These are phyloP conservation scores for Papilio demoleus DNA, from an alignment of 2,888 invertebrate genomes.

Conservation along the genomic window DNA sequence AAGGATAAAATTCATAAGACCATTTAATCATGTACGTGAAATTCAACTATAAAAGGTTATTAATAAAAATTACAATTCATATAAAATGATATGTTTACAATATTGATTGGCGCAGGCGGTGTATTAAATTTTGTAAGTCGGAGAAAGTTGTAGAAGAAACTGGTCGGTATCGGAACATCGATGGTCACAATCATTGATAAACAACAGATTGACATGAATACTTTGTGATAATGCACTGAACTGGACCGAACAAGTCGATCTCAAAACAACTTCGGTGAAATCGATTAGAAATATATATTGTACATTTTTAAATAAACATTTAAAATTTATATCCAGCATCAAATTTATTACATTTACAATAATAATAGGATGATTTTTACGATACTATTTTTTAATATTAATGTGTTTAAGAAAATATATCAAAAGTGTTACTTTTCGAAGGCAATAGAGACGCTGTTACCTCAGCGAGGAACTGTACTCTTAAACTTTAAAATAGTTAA, in stretches of 20 bases:
- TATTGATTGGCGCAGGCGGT: conserved; percentile 45
- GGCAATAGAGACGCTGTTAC: no score
- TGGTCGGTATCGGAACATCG: conserved; percentile 45
- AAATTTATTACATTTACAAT: no score
- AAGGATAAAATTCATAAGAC: no score
- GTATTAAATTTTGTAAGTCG: conserved; percentile 60
- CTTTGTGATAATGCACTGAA: conserved; percentile 33
- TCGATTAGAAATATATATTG: neutral
- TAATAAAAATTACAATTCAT: neutral
- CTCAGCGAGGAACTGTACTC: no score
- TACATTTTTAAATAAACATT: neutral
- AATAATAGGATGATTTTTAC: no score
- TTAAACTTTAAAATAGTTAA: no score
- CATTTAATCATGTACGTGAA: neutral
- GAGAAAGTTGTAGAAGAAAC: conserved; percentile 65
- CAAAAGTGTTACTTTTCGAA: no score
- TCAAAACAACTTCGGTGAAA: neutral
- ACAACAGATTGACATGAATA: conserved; percentile 40
- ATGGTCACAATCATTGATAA: conserved; percentile 37
- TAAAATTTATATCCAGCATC: neutral
- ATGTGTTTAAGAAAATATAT: no score
- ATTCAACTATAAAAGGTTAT: neutral
- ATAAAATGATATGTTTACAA: conserved; percentile 25
- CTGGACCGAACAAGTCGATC: conserved; percentile 10
- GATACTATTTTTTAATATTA: no score